phyloP scores from a whole-genome alignment of 2,888 invertebrate genomes.

The Norana najaformis region DNA sequence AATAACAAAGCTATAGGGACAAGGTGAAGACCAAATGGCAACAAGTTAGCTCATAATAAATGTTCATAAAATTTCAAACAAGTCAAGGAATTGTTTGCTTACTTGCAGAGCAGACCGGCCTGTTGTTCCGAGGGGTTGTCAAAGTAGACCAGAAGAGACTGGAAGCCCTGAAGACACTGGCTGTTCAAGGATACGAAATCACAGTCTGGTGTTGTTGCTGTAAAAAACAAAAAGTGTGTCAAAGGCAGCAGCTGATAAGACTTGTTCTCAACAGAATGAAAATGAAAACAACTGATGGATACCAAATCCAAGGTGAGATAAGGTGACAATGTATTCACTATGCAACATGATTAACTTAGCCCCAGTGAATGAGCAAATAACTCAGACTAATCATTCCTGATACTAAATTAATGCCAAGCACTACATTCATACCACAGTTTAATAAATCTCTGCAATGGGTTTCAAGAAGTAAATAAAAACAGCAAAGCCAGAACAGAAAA shows the following conservation, averaged over 20 bases:
- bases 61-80: neutral
- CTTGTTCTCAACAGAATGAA: neutral
- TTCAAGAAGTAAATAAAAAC: no score
- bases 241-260: neutral
- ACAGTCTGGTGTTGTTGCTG: conserved; percentile 2
- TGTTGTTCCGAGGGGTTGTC: neutral
- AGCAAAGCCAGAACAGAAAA: no score
- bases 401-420: neutral
- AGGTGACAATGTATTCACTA: neutral
- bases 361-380: neutral
- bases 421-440: no score
- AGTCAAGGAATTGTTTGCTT: neutral
- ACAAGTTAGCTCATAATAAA: neutral
- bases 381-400: neutral
- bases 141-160: neutral
- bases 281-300: neutral
- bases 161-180: neutral
- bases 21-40: no score
- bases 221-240: neutral
- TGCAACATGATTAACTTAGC: neutral
- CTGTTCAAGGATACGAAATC: neutral
- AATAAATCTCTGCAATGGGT: neutral
- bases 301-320: neutral
- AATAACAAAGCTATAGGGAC: no score
- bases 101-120: conserved; percentile 7